Evolutionary conservation across 2,113 vertebrate genomes (phyloP).

Genomic region (Silurus glanis): DNA sequence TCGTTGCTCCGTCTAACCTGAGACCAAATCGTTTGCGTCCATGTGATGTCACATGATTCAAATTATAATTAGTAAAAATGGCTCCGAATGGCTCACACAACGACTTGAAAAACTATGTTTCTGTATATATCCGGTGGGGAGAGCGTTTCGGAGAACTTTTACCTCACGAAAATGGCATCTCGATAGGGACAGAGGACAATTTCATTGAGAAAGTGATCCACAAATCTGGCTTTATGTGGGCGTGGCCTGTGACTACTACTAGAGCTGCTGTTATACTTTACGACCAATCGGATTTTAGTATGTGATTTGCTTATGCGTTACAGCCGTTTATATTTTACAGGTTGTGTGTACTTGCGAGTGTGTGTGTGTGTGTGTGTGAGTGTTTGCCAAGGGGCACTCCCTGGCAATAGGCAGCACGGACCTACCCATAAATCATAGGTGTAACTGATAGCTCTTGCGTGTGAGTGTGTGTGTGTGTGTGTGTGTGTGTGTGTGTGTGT

Average conservation of each 20-base stretch:
- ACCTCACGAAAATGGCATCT: no score
- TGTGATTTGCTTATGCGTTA: not conserved
- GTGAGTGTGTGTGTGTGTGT: not conserved
- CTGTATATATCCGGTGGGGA: no score
- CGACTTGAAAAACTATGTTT: no score
- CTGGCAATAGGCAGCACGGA: not conserved
- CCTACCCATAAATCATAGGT: slow-evolving; percentile 16
- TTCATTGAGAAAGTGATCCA: no score
- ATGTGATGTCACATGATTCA: no score
- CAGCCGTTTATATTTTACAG: not conserved
- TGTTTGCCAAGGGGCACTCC: slow-evolving; percentile 1
- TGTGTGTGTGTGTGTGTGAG: slow-evolving; percentile 5
- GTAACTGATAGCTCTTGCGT: not conserved
- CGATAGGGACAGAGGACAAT: no score
- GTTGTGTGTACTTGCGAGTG: not conserved
- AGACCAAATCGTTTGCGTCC: no score
- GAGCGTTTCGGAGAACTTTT: no score
- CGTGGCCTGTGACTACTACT: not conserved
- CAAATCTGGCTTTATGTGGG: no score
- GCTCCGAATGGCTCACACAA: no score
- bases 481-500: not conserved
- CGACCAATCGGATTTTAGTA: not conserved
- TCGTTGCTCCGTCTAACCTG: no score
- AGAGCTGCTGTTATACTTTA: not conserved
- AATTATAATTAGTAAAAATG: no score